A percentile compares a stretch with the other conserved stretches of the same genome.
phyloP scores from a whole-genome alignment of 1,140 invertebrate genomes.

The Palaemon carinicauda region DNA sequence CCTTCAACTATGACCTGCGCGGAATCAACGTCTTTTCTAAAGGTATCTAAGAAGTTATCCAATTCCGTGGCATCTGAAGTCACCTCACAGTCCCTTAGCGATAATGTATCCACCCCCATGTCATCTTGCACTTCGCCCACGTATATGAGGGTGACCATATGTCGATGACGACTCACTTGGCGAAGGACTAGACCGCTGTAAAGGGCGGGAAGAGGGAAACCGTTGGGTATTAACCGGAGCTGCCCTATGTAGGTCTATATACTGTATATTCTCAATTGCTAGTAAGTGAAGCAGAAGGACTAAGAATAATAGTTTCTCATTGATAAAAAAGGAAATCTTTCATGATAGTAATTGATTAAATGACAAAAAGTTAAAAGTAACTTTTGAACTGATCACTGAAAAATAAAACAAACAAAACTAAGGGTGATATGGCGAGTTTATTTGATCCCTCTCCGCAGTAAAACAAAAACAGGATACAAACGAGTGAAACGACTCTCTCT shows the following conservation, averaged over 20 bases:
- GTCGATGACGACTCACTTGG: conserved; percentile 73
- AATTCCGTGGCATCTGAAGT: conserved; percentile 68
- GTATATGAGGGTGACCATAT: conserved; percentile 76
- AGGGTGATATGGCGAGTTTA: too few species aligned
- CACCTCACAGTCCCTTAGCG: conserved; percentile 74
- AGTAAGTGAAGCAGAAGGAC: too few species aligned
- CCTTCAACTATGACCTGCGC: neutral
- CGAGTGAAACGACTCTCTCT: too few species aligned
- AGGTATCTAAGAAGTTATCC: conserved; percentile 69
- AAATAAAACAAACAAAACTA: too few species aligned
- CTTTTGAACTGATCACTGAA: too few species aligned
- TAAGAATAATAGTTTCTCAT: too few species aligned
- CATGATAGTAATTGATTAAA: too few species aligned
- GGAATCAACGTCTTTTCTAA: conserved; percentile 68
- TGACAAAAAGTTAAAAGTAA: too few species aligned
- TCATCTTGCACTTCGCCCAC: conserved; percentile 63
- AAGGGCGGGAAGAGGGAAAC: neutral
- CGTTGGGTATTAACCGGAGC: neutral
- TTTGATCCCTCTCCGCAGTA: too few species aligned
- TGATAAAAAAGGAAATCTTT: too few species aligned
- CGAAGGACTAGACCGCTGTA: conserved; percentile 70
- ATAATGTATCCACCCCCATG: conserved; percentile 44
- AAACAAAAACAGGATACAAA: too few species aligned
- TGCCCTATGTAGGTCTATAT: neutral
- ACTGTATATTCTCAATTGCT: too few species aligned